A percentile compares a stretch with the other conserved stretches of the same genome.
These are phyloP conservation scores for Gallinago paraguaiae DNA, from an alignment of 2,113 vertebrate genomes.

Conservation along the genomic window DNA sequence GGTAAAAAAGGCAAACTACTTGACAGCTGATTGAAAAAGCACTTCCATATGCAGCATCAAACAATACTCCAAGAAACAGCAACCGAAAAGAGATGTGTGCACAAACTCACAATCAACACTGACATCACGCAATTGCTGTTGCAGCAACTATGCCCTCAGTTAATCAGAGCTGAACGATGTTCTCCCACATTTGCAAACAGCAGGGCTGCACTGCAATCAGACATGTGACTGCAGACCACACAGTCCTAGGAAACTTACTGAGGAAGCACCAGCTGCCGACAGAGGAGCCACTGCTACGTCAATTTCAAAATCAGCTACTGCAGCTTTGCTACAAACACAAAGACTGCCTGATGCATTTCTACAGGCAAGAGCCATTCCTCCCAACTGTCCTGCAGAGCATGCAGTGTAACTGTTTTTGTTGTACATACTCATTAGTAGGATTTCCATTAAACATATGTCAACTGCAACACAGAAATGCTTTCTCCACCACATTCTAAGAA, in stretches of 20 bases:
- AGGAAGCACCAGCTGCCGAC: background rate
- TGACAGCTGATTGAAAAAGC: background rate
- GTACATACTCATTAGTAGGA: background rate
- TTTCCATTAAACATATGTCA: background rate
- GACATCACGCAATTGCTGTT: background rate
- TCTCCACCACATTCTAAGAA: background rate
- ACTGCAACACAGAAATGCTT: background rate
- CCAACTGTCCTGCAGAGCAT: background rate
- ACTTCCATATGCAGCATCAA: background rate
- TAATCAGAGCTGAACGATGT: fast-evolving
- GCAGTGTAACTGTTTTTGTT: background rate
- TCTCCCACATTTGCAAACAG: background rate
- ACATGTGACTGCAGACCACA: background rate
- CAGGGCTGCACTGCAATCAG: background rate
- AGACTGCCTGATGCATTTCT: background rate
- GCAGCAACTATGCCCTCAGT: background rate
- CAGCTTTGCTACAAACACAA: background rate
- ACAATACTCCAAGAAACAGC: background rate
- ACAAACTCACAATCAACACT: background rate
- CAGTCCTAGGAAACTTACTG: background rate
- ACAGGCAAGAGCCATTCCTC: background rate
- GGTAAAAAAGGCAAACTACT: background rate
- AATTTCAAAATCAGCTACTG: background rate
- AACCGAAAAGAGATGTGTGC: background rate
- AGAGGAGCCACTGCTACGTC: fast-evolving